Conservation (phyloP, 1,140 invertebrate species). For the Ips typographus region DNA sequence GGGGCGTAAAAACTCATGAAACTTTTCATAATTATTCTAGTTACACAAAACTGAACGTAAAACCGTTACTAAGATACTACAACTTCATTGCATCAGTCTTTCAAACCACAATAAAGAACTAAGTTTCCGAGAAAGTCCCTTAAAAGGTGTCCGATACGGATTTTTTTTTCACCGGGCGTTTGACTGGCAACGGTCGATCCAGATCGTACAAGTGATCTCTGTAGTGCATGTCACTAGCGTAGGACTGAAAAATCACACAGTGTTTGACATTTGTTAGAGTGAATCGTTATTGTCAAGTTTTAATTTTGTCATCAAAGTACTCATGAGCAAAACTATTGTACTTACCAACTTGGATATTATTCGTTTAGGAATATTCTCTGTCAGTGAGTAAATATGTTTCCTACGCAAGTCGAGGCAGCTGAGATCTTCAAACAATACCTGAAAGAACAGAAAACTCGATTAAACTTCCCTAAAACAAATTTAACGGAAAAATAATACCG, state of each 20-base stretch:
- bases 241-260: slow-evolving; percentile 51
- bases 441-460: slow-evolving; percentile 30
- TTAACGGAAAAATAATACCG: background rate
- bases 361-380: slow-evolving; percentile 57
- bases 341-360: slow-evolving; percentile 58
- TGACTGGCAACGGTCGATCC: slow-evolving; percentile 49
- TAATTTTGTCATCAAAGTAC: slow-evolving; percentile 11
- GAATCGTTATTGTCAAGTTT: slow-evolving; percentile 7
- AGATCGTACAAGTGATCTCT: slow-evolving; percentile 56
- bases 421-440: slow-evolving; percentile 58
- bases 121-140: no score
- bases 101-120: background rate
- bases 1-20: no score
- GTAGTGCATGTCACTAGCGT: slow-evolving; percentile 59
- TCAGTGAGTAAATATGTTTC: slow-evolving; percentile 55
- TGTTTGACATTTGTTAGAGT: slow-evolving; percentile 21
- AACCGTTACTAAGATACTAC: no score
- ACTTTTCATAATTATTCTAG: no score
- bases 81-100: slow-evolving; percentile 8
- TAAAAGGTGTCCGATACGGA: background rate
- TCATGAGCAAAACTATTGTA: slow-evolving; percentile 25
- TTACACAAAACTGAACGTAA: no score
- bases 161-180: slow-evolving; percentile 43
- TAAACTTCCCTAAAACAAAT: background rate
- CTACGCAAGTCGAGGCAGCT: slow-evolving; percentile 52